phyloP scores from a whole-genome alignment of 2,797 vertebrate species.

The Clangula hyemalis region DNA sequence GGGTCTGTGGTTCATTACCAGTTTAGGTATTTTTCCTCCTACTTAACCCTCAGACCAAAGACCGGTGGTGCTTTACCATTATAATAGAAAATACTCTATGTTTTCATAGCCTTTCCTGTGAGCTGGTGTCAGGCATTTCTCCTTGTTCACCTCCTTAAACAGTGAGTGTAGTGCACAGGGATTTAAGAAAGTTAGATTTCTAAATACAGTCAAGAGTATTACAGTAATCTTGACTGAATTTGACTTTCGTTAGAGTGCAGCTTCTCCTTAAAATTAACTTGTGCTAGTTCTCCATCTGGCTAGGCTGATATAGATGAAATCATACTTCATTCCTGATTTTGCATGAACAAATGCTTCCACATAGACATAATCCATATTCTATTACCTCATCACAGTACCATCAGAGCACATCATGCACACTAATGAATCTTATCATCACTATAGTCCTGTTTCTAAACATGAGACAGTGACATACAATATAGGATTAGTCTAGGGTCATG shows the following conservation, averaged over 20 bases:
- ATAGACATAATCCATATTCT: neutral
- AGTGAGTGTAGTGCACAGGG: neutral
- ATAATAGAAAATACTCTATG: neutral
- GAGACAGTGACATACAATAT: neutral
- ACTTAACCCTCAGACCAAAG: neutral
- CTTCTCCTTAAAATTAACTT: neutral
- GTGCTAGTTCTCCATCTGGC: neutral
- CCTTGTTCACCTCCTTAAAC: neutral
- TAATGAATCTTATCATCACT: neutral
- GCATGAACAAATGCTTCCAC: neutral
- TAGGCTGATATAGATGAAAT: neutral
- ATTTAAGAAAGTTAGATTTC: neutral
- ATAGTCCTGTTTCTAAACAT: slow-evolving; percentile 2
- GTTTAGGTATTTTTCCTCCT: neutral
- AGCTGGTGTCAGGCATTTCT: neutral
- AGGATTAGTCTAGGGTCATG: neutral
- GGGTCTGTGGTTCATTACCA: neutral
- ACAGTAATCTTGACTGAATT: neutral
- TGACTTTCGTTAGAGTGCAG: neutral
- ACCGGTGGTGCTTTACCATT: neutral
- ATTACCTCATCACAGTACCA: neutral
- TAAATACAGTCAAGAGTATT: neutral
- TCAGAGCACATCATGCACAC: neutral
- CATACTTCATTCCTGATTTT: neutral
- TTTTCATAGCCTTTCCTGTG: neutral